These are phyloP conservation scores for Gobio occitaniae DNA, from an alignment of 2,797 vertebrate genomes.

Conservation along the genomic window DNA sequence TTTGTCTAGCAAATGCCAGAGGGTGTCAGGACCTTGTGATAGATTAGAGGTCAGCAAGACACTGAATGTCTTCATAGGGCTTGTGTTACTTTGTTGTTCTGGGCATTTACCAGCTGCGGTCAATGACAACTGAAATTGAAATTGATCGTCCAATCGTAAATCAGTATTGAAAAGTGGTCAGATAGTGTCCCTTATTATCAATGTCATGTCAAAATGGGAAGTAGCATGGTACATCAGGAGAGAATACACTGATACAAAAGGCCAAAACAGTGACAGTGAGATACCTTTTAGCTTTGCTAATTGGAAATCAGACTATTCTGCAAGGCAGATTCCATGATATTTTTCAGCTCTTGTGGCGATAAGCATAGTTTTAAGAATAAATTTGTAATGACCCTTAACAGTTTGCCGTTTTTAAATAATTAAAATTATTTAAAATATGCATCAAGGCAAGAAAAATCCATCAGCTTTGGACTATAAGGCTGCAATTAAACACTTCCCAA, in stretches of 20 bases:
- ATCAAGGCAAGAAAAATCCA: slow-evolving; percentile 68
- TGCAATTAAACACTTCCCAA: slow-evolving; percentile 67
- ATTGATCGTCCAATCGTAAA: slow-evolving; percentile 77
- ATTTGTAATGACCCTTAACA: slow-evolving; percentile 71
- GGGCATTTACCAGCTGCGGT: slow-evolving; percentile 66
- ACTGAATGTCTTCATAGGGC: slow-evolving; percentile 69
- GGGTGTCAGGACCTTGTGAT: slow-evolving; percentile 62
- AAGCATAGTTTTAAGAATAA: slow-evolving; percentile 65
- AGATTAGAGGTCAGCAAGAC: slow-evolving; percentile 69
- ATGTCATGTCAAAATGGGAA: slow-evolving; percentile 52
- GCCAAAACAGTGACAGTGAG: background rate
- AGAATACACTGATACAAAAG: slow-evolving; percentile 42
- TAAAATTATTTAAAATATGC: slow-evolving; percentile 72
- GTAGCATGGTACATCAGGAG: slow-evolving; percentile 27
- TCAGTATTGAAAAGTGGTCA: slow-evolving; percentile 62
- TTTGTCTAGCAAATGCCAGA: slow-evolving; percentile 75
- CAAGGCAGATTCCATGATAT: background rate
- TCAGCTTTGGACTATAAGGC: slow-evolving; percentile 68
- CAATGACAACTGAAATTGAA: slow-evolving; percentile 78
- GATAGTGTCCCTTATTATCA: slow-evolving; percentile 53
- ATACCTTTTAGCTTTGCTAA: slow-evolving; percentile 12
- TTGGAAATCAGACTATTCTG: slow-evolving; percentile 6
- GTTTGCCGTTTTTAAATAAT: slow-evolving; percentile 73
- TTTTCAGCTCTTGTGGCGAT: background rate
- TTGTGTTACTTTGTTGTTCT: slow-evolving; percentile 70